Evolutionary conservation across 1,140 invertebrate species (phyloP).

Genomic region (Rhizoglyphus robini): DNA sequence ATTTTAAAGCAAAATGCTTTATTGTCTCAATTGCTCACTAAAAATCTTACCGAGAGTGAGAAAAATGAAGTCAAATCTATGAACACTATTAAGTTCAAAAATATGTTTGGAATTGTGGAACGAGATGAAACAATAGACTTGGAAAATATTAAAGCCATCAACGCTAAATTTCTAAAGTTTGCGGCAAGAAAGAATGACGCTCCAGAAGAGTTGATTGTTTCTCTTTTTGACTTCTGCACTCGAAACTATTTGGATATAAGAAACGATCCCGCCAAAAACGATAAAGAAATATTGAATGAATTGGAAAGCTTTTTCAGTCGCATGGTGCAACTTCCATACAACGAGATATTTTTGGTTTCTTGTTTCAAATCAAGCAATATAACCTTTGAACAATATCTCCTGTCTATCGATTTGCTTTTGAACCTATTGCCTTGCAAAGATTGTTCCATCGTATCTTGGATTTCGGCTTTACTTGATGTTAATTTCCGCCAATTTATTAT

Average conservation of each 20-base stretch:
- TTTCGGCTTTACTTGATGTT: conserved; percentile 8
- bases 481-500: conserved; percentile 13
- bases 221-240: neutral
- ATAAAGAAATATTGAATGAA: neutral
- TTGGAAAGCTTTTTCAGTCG: neutral
- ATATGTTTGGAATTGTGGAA: neutral
- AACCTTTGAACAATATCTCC: neutral
- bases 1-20: neutral
- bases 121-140: too few species aligned
- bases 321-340: neutral
- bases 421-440: neutral
- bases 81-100: neutral
- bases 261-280: neutral
- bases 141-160: too few species aligned
- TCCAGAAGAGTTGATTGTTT: neutral
- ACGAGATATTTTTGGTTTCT: conserved; percentile 13
- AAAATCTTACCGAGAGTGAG: neutral
- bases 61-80: neutral
- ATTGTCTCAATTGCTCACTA: neutral
- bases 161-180: neutral
- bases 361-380: neutral
- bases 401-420: neutral
- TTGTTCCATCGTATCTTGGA: neutral
- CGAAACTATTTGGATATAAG: neutral
- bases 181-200: neutral